Base-by-base conservation (phyloP, 2,797 vertebrate genomes). In the Chelmon rostratus region DNA sequence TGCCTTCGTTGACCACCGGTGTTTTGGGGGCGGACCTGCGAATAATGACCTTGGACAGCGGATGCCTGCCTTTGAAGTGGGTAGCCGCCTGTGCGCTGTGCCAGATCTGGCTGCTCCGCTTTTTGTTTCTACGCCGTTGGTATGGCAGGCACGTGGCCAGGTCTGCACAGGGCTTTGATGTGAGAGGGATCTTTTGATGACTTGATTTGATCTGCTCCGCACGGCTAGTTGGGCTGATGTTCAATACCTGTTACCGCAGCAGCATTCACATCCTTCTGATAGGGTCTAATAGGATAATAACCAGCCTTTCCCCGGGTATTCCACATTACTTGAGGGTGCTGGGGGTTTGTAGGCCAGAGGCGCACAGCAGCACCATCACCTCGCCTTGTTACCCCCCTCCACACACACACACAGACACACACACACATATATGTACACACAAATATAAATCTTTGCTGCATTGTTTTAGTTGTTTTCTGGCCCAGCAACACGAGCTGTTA, bases 151-250 rank as follows among this genome's bases (percentile, higher is more conserved):
- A 86, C 86, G 83, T 74, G 87, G 78, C 85, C 82, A 64, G 82
- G 61, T 77, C 81, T 42, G 75, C 76, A 73, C 68, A 2, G 44
- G 37, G 77, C 85, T 89, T 91, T 90, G 89, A 90, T 89, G 88
- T 89, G 85, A 73, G 72, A n/a, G 72, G 79, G 84, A 89, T 91
- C 85, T 89, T 92, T 91, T 91, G 93, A 93, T 93, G 92, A 91
- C 91, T 94, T 94, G 89, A 94, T 94, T 93, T 91, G 83, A 89
- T 93, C 90, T 80, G 74, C 79, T 72, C 71, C 44, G 72, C 86
- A 62, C 71, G 28, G 74, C 67, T 64, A 81, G 85, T 88, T 84
- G 69, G 88, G 52, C 70, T 76, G 73, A 79, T 85, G 89, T 89
- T 91, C 79, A 76, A 76, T 84, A 88, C 54, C 86, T 89, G 84